A percentile compares a stretch with the other conserved stretches of the same genome.
Conservation (phyloP, 2,797 vertebrate species). For the Allobates femoralis region DNA sequence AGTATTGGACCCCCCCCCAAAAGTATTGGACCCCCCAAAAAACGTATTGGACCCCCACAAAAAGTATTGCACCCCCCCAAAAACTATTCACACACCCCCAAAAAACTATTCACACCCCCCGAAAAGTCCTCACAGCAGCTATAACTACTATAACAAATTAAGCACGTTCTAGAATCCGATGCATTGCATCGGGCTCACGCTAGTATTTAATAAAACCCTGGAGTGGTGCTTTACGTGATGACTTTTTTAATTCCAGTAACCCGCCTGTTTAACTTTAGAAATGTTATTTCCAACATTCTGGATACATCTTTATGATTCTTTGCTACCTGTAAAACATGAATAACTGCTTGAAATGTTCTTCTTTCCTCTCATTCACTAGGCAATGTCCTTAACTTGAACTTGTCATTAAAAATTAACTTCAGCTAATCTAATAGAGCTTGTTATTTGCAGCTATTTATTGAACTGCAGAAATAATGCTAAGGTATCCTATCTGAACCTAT, state of each 20-base stretch:
- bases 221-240: too few species aligned
- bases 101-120: too few species aligned
- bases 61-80: too few species aligned
- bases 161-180: too few species aligned
- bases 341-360: constrained; percentile 1
- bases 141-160: too few species aligned
- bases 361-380: not conserved
- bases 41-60: too few species aligned
- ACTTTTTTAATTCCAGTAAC: not conserved
- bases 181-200: too few species aligned
- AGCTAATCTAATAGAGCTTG: constrained; percentile 39
- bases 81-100: too few species aligned
- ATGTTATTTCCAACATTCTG: constrained; percentile 19
- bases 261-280: not conserved
- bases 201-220: too few species aligned
- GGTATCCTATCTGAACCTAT: not conserved
- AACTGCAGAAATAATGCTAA: constrained; percentile 32
- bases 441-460: not conserved
- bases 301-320: not conserved
- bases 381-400: constrained; percentile 50
- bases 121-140: too few species aligned
- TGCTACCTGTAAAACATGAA: constrained; percentile 10
- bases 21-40: too few species aligned
- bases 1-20: too few species aligned
- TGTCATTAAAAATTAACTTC: constrained; percentile 57